Percentiles rank a stretch among this genome's conserved stretches.
Evolutionary conservation across 2,797 vertebrate genomes (phyloP).

Genomic region (Odontamblyopus lacepedii): DNA sequence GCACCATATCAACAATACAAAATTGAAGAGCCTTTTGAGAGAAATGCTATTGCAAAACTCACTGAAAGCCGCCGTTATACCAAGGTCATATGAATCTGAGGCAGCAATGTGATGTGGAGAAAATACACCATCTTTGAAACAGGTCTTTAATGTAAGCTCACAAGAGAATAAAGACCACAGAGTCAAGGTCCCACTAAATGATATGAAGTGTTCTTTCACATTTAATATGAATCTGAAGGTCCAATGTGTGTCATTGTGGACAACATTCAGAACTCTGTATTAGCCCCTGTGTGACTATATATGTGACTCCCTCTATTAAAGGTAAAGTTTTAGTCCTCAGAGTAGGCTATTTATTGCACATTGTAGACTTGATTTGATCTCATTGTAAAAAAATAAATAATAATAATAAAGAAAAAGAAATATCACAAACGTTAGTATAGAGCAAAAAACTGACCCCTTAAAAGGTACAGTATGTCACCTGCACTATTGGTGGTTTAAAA

Average conservation of each 20-base stretch:
- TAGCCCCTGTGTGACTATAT: neutral
- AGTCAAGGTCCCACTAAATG: conserved; percentile 9
- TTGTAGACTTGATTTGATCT: neutral
- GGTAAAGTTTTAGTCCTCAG: neutral
- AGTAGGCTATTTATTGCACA: neutral
- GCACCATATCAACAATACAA: conserved; percentile 12
- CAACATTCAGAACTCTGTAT: neutral
- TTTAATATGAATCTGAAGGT: conserved; percentile 34
- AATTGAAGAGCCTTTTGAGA: conserved; percentile 19
- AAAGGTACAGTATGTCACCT: neutral
- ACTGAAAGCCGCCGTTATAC: conserved; percentile 24
- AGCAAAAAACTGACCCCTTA: neutral
- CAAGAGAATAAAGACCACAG: conserved; percentile 21
- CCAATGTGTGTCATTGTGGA: conserved; percentile 15
- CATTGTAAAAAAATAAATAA: neutral
- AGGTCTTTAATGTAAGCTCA: conserved; percentile 21
- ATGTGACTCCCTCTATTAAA: neutral
- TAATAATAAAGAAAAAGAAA: no score
- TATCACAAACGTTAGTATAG: no score
- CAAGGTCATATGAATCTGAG: conserved; percentile 9
- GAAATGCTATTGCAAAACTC: conserved; percentile 24
- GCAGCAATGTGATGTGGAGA: conserved; percentile 12
- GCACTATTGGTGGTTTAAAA: no score
- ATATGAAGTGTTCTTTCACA: conserved; percentile 12
- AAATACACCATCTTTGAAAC: neutral